These are phyloP conservation scores for Suillia variegata DNA, from an alignment of 2,888 invertebrate species.

Conservation along the genomic window DNA sequence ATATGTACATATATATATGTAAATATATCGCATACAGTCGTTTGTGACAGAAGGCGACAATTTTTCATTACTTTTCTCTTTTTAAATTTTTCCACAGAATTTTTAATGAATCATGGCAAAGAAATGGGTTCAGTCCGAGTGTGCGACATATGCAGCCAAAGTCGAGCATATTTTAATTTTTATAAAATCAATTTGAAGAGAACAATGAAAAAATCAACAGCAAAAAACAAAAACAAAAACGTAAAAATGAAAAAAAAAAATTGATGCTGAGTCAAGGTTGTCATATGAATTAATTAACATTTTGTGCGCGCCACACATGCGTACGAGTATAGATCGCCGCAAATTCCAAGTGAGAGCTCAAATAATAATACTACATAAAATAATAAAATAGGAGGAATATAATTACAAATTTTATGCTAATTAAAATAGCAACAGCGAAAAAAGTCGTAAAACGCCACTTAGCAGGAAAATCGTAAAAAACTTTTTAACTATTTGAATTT, in stretches of 20 bases:
- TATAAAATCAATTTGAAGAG: no score
- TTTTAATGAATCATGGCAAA: neutral
- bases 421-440: conserved; percentile 46
- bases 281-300: conserved; percentile 7
- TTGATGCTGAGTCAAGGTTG: conserved; percentile 18
- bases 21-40: neutral
- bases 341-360: no score
- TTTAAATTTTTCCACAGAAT: neutral
- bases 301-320: neutral
- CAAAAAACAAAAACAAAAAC: no score
- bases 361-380: no score
- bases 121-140: no score
- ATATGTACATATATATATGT: no score
- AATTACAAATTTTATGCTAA: conserved; percentile 30
- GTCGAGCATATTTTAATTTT: neutral
- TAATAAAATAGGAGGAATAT: neutral
- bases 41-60: neutral
- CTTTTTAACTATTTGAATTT: neutral
- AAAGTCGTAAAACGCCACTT: conserved; percentile 43
- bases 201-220: no score
- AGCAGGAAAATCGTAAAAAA: conserved; percentile 50
- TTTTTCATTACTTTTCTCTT: neutral
- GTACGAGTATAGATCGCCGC: neutral
- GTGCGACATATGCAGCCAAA: neutral
- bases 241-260: no score